A percentile compares a stretch with the other conserved stretches of the same genome.
Evolutionary conservation across 1,140 invertebrate genomes (phyloP).

Genomic region (Trichomalopsis sarcophagae): DNA sequence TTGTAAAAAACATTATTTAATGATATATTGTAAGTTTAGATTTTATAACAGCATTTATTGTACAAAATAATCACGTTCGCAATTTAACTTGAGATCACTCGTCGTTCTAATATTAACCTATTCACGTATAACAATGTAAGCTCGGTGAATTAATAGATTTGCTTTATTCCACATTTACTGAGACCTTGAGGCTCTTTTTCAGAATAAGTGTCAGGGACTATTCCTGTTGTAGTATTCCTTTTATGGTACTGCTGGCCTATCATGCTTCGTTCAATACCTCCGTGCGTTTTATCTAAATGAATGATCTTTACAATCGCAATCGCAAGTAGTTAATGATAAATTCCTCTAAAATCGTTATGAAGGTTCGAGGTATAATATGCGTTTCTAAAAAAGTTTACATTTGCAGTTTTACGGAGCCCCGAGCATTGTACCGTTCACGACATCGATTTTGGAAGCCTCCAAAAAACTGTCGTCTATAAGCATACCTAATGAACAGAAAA

Average conservation of each 20-base stretch:
- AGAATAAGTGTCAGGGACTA: neutral
- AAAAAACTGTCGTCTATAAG: conserved; percentile 61
- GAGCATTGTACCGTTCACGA: neutral
- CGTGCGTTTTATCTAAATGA: neutral
- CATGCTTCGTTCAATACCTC: neutral
- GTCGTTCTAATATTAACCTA: neutral
- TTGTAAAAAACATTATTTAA: conserved; percentile 18
- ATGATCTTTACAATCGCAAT: neutral
- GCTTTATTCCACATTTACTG: neutral
- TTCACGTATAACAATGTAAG: neutral
- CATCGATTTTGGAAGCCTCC: neutral
- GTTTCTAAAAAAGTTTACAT: neutral
- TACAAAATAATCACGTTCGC: conserved; percentile 32
- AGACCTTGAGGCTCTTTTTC: neutral
- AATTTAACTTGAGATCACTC: conserved; percentile 31
- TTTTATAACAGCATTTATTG: conserved; percentile 42
- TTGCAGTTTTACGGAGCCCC: neutral
- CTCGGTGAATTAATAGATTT: neutral
- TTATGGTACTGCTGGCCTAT: neutral
- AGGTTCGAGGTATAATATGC: neutral
- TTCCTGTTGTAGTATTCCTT: neutral
- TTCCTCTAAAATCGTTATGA: neutral
- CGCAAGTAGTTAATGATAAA: neutral
- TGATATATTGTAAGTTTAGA: neutral
- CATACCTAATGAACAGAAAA: conserved; percentile 57